phyloP scores from a whole-genome alignment of 2,113 vertebrate genomes.

The Pica pica region DNA sequence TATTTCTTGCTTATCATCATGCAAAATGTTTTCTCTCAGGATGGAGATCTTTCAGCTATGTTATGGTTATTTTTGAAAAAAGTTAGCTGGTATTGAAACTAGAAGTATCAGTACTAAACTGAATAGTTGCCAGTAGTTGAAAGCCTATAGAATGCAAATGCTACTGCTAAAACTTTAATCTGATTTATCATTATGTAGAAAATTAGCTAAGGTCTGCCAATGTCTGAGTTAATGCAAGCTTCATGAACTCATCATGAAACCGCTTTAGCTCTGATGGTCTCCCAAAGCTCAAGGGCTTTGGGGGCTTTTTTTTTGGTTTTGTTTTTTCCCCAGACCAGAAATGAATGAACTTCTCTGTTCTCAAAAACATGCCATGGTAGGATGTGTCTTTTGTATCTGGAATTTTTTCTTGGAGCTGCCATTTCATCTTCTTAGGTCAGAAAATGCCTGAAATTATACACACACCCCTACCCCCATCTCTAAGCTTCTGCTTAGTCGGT shows the following conservation, averaged over 20 bases:
- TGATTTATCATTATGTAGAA: not conserved
- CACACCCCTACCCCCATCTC: not conserved
- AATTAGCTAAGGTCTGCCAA: not conserved
- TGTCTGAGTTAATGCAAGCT: not conserved
- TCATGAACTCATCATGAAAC: not conserved
- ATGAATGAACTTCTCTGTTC: not conserved
- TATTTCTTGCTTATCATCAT: not conserved
- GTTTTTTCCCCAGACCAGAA: not conserved
- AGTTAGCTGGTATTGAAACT: not conserved
- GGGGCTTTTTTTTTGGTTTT: not conserved
- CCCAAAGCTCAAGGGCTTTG: not conserved
- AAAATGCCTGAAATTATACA: not conserved
- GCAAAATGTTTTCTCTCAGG: not conserved
- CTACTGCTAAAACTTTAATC: not conserved
- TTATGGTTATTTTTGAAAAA: not conserved
- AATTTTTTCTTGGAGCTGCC: not conserved
- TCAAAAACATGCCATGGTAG: not conserved
- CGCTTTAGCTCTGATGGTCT: not conserved
- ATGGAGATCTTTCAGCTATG: not conserved
- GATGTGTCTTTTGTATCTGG: not conserved
- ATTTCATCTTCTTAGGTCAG: not conserved
- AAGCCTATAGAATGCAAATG: not conserved
- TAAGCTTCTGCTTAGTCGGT: not conserved
- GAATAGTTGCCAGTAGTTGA: not conserved
- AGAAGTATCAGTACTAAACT: not conserved